Evolutionary conservation across 2,888 invertebrate species (phyloP).

Genomic region (Dynastes tityus): DNA sequence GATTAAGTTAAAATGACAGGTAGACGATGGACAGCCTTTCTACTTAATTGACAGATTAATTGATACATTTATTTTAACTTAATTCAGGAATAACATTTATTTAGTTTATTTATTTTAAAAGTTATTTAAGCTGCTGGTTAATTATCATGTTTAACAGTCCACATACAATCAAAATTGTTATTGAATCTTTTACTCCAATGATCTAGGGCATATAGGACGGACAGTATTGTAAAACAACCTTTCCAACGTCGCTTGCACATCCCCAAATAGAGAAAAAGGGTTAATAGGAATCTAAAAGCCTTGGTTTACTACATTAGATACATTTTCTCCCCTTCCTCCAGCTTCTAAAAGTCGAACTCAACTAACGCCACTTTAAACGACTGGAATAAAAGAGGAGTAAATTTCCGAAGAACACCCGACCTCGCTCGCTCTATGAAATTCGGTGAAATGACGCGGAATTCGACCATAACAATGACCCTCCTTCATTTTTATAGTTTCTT

Average conservation of each 20-base stretch:
- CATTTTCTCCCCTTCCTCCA: not conserved
- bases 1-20: too few species aligned
- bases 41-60: too few species aligned
- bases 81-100: too few species aligned
- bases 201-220: too few species aligned
- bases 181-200: too few species aligned
- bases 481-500: constrained; percentile 34
- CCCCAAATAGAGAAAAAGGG: constrained; percentile 6
- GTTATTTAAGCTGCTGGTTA: too few species aligned
- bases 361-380: constrained; percentile 23
- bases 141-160: too few species aligned
- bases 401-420: not conserved
- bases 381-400: constrained; percentile 25
- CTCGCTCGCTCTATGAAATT: constrained; percentile 15
- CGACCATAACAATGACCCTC: constrained; percentile 26
- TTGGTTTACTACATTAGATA: constrained; percentile 18
- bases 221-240: too few species aligned
- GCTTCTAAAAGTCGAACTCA: constrained; percentile 2
- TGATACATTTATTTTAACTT: too few species aligned
- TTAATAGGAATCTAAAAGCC: constrained; percentile 14
- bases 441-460: constrained; percentile 24
- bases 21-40: too few species aligned
- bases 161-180: too few species aligned
- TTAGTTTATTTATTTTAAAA: too few species aligned
- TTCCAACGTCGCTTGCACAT: not conserved